Conservation (phyloP, 1,140 invertebrate genomes). For the Trichonephila inaurata region DNA sequence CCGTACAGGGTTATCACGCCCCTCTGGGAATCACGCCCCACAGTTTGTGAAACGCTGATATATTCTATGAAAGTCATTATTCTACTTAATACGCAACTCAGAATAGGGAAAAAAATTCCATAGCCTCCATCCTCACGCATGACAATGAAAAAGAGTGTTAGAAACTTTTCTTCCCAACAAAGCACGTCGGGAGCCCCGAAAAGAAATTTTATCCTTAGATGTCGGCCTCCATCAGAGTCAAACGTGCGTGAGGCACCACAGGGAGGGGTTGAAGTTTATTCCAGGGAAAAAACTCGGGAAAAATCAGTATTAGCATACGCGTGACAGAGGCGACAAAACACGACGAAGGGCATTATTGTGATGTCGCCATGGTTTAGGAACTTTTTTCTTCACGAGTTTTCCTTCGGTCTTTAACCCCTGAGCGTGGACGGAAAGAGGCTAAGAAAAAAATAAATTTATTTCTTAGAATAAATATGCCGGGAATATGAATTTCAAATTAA, state of each 20-base stretch:
- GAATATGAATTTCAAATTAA: slow-evolving; percentile 16
- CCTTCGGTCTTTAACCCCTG: slow-evolving; percentile 7
- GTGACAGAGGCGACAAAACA: not conserved
- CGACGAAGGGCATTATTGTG: not conserved
- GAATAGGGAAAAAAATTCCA: too few species aligned
- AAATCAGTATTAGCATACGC: slow-evolving; percentile 1
- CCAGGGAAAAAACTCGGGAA: not conserved
- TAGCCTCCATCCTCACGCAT: not conserved
- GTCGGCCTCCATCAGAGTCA: not conserved
- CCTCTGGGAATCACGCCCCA: too few species aligned
- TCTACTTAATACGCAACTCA: too few species aligned
- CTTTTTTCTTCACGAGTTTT: not conserved
- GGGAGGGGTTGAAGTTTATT: slow-evolving; percentile 15
- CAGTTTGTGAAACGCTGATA: too few species aligned
- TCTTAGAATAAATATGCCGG: not conserved
- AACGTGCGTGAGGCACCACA: not conserved
- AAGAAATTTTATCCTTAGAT: not conserved
- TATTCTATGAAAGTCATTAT: too few species aligned
- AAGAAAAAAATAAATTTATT: not conserved
- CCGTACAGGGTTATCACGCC: too few species aligned
- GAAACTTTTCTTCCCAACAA: not conserved
- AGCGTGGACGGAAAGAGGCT: not conserved
- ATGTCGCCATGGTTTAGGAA: not conserved
- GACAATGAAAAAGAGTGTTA: not conserved
- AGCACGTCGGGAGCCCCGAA: not conserved